Percentiles rank a stretch among this genome's conserved stretches.
Conservation (phyloP, 2,888 invertebrate species). For the Spisula subtruncata region DNA sequence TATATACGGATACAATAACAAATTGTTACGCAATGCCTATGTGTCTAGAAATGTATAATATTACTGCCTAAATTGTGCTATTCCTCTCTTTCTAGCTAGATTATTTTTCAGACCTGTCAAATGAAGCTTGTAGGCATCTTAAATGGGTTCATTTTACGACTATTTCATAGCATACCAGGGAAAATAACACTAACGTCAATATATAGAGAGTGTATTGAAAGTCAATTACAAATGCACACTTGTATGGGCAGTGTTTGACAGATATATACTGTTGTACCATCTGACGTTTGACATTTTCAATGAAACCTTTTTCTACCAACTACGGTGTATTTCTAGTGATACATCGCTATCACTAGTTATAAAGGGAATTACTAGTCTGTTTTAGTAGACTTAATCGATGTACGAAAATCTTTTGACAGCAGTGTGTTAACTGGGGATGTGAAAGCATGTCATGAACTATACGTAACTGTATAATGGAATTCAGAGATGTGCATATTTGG, state of each 20-base stretch:
- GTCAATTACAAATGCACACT: too few relatives aligned
- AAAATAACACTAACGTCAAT: neutral
- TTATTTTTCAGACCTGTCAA: slow-evolving; percentile 3
- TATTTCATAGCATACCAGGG: neutral
- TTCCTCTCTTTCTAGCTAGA: neutral
- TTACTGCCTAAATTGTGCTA: neutral
- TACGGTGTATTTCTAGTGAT: too few relatives aligned
- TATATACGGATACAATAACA: neutral
- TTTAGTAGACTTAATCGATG: too few relatives aligned
- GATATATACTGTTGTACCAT: neutral
- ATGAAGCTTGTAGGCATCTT: slow-evolving; percentile 14
- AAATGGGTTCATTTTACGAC: slow-evolving; percentile 15
- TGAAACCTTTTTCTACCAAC: too few relatives aligned
- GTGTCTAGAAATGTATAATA: neutral
- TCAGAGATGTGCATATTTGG: too few relatives aligned
- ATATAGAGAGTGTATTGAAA: neutral
- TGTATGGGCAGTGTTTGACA: neutral
- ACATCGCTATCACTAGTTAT: too few relatives aligned
- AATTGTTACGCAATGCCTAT: neutral
- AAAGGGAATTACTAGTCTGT: too few relatives aligned
- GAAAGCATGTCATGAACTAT: too few relatives aligned
- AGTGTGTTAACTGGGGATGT: too few relatives aligned
- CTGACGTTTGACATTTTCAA: too few relatives aligned
- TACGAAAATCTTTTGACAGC: too few relatives aligned
- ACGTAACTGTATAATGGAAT: too few relatives aligned